Conservation (phyloP, 2,888 invertebrate species). For the Monochamus alternatus region DNA sequence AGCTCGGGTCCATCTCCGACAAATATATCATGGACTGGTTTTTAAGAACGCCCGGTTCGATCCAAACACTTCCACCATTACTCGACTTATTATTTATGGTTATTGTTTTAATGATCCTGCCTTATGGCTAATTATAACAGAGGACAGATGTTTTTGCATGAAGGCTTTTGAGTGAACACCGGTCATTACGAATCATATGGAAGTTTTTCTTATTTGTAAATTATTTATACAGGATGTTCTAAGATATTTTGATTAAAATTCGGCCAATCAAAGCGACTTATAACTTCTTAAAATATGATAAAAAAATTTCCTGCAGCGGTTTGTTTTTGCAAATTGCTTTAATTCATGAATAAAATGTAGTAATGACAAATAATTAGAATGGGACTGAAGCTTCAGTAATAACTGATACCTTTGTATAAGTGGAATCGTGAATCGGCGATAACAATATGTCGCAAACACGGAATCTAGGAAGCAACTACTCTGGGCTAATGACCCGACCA, state of each 20-base stretch:
- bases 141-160: background rate
- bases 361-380: too few relatives aligned
- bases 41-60: slow-evolving; percentile 33
- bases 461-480: too few relatives aligned
- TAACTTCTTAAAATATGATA: background rate
- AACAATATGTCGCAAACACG: too few relatives aligned
- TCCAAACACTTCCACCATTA: slow-evolving; percentile 31
- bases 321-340: background rate
- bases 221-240: too few relatives aligned
- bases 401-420: too few relatives aligned
- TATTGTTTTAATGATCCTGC: slow-evolving; percentile 14
- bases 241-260: background rate
- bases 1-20: slow-evolving; percentile 43
- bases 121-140: slow-evolving; percentile 11
- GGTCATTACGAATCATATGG: too few relatives aligned
- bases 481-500: too few relatives aligned
- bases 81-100: slow-evolving; percentile 26
- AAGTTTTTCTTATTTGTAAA: too few relatives aligned
- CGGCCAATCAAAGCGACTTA: background rate
- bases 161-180: background rate
- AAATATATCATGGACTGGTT: slow-evolving; percentile 45
- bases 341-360: too few relatives aligned
- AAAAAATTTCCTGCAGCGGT: background rate
- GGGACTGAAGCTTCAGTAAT: too few relatives aligned
- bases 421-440: too few relatives aligned